These are phyloP conservation scores for Agapetus fuscipes DNA, from an alignment of 2,888 invertebrate species.

Conservation along the genomic window DNA sequence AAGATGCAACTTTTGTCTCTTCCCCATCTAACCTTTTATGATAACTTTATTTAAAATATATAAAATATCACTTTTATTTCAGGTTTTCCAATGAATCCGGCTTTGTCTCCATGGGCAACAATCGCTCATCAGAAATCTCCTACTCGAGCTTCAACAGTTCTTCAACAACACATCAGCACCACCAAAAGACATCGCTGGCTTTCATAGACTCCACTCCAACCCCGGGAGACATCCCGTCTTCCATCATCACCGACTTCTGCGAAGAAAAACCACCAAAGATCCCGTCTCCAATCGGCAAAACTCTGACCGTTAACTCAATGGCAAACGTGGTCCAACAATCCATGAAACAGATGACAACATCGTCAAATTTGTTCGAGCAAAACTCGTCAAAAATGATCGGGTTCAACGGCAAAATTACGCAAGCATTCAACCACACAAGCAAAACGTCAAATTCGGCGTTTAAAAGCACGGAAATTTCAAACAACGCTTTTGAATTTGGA, in stretches of 20 bases:
- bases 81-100: constrained; percentile 47
- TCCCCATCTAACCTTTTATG: too few species aligned
- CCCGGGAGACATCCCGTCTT: constrained; percentile 14
- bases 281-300: constrained; percentile 7
- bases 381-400: constrained; percentile 8
- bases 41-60: too few species aligned
- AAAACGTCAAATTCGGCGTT: constrained; percentile 1
- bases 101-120: constrained; percentile 43
- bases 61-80: too few species aligned
- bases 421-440: constrained; percentile 14
- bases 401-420: constrained; percentile 10
- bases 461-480: neutral
- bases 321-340: constrained; percentile 18
- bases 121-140: constrained; percentile 28
- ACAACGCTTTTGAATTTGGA: constrained; percentile 1
- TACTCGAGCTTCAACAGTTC: constrained; percentile 28
- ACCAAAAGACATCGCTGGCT: constrained; percentile 15
- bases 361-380: constrained; percentile 13
- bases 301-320: constrained; percentile 6
- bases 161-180: constrained; percentile 6
- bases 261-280: neutral
- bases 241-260: constrained; percentile 9
- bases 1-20: too few species aligned
- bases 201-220: constrained; percentile 19
- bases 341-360: constrained; percentile 17